Conservation (phyloP, 2,797 vertebrate species). For the Cyprinodon diabolis region DNA sequence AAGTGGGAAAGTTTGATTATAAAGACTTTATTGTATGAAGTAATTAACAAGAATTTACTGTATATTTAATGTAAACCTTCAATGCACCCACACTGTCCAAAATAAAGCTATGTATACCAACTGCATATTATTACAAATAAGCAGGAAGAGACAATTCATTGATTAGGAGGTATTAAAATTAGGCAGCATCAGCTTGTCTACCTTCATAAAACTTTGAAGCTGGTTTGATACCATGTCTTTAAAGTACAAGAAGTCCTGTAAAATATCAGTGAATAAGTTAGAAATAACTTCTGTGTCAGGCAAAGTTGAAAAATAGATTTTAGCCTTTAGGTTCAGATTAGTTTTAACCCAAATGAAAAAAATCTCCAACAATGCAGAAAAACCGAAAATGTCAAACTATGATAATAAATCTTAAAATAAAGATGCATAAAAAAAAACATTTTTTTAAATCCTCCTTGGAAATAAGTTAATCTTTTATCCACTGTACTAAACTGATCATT, state of each 20-base stretch:
- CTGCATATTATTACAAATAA: not conserved
- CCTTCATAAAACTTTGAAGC: constrained; percentile 48
- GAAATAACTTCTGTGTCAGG: constrained; percentile 45
- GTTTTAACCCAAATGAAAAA: not conserved
- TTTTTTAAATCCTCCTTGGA: not conserved
- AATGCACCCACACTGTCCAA: not conserved
- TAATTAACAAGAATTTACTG: not conserved
- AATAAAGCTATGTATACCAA: not conserved
- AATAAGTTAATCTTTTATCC: not conserved
- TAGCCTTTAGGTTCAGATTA: not conserved
- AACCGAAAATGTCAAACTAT: not conserved
- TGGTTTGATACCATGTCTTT: constrained; percentile 22
- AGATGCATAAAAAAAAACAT: not conserved
- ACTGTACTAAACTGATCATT: not conserved
- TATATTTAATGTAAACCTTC: not conserved
- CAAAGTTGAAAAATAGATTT: constrained; percentile 8
- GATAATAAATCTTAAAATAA: not conserved
- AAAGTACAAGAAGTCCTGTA: not conserved
- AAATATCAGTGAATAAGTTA: constrained; percentile 5
- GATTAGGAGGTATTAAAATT: constrained; percentile 21
- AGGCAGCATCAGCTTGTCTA: constrained; percentile 16
- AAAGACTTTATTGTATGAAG: not conserved
- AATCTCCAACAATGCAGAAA: too few relatives aligned
- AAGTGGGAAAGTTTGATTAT: not conserved
- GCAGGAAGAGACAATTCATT: not conserved